Evolutionary conservation across 92 coral and sea anemone species (phyloP), one percentile per base, ranked within the genome.

Genomic region (Palythoa grandiflora): DNA sequence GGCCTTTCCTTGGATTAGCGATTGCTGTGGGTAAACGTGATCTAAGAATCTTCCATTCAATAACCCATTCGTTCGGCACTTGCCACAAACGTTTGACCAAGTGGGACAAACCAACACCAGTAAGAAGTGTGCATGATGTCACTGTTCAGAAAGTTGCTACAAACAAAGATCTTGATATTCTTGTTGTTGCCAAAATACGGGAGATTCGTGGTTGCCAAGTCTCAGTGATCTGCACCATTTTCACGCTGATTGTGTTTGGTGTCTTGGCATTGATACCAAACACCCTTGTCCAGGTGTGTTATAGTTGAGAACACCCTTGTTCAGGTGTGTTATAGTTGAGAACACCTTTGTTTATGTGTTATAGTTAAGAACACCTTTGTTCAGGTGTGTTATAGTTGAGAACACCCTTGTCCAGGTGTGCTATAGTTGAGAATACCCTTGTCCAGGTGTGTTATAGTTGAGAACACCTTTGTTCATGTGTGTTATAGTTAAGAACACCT

Each of bases 131-230:
- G 40, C 40, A 59, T 40, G 72, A 79, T 14, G 72, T 63, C 14
- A 61, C n/a, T 66, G 75, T 81, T 65, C 86, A 38, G 74, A 66
- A 81, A 36, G 59, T 39, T 6, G 2, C 61, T 39, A 60, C 75
- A 66, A 61, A 66, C 75, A 59, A 66, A 48, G 3, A 21, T 44
- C 20, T 5, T 6, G 86, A 44, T 44, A 14, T 17, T 12, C 21
- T 35, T 16, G 63, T 52, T 37, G 4, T 35, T 48, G 86, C 75
- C 3, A 66, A 36, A 48, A 66, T 81, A 44, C 63, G n/a, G 37
- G 86, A 81, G 59, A 47, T 66, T 13, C 86, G 86, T 20, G 86
- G 86, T 6, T 81, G 86, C 38, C 86, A 81, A 63, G 63, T 81
- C 21, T 81, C 86, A 14, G 66, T 81, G 60, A 48, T 81, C 39